Percentiles rank a stretch among this genome's conserved stretches.
phyloP scores from a whole-genome alignment of 64 coral and sea anemone genomes.

The Dendrophyllia cribrosa region DNA sequence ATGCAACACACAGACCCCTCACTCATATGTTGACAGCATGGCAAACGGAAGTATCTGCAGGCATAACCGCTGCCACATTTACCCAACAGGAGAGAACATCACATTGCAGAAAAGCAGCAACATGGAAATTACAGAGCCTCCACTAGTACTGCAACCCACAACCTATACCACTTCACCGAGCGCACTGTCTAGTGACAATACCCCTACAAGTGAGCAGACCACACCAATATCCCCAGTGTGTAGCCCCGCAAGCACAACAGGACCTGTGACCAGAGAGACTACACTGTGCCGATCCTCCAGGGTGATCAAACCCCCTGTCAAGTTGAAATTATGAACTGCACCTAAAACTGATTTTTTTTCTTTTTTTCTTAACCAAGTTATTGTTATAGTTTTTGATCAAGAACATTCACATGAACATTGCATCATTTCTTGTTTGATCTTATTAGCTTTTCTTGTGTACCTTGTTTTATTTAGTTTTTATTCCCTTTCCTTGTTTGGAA shows the following conservation, averaged over 20 bases:
- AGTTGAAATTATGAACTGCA: background rate
- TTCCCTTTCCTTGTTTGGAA: too few relatives aligned
- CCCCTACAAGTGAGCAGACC: background rate
- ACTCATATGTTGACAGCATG: constrained; percentile 16
- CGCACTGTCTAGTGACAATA: background rate
- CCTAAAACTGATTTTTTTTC: background rate
- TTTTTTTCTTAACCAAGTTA: too few relatives aligned
- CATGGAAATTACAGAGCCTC: background rate
- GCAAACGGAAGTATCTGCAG: background rate
- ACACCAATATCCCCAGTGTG: background rate
- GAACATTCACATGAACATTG: too few relatives aligned
- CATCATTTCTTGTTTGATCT: too few relatives aligned
- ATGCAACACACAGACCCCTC: constrained; percentile 8
- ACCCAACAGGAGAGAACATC: background rate
- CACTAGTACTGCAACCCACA: background rate
- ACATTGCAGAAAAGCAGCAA: background rate
- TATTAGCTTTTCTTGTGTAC: too few relatives aligned
- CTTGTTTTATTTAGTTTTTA: too few relatives aligned
- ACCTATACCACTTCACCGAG: background rate
- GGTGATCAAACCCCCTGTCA: background rate
- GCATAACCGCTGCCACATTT: background rate
- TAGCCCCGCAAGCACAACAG: background rate
- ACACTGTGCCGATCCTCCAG: background rate
- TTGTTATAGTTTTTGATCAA: too few relatives aligned
- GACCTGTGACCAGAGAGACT: background rate